phyloP scores from a whole-genome alignment of 35 echinoderm and acorn worm genomes.

The Ophiothrix spiculata region DNA sequence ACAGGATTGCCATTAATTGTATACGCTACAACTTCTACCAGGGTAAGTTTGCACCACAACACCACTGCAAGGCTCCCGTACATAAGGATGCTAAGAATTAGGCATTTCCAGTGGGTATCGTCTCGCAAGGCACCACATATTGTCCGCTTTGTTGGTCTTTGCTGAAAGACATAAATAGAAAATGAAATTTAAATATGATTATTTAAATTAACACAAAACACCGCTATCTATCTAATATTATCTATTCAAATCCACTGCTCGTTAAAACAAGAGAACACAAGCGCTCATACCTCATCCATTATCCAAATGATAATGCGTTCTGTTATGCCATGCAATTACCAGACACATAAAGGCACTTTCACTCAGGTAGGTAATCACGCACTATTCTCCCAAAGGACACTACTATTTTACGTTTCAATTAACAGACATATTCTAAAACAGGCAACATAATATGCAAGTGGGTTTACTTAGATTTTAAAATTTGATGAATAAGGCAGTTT shows the following conservation, averaged over 20 bases:
- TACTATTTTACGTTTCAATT: constrained; percentile 6
- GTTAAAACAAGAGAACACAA: neutral
- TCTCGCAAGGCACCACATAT: constrained; percentile 64
- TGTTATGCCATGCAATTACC: constrained; percentile 1
- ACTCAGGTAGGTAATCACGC: neutral
- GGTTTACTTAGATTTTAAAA: neutral
- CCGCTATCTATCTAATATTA: neutral
- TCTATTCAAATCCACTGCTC: neutral
- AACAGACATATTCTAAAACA: neutral
- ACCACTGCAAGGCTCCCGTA: constrained; percentile 85
- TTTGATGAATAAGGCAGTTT: neutral
- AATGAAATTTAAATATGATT: neutral
- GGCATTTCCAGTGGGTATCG: constrained; percentile 98
- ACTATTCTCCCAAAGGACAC: neutral
- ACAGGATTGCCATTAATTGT: constrained; percentile 37
- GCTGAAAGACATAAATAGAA: constrained; percentile 51
- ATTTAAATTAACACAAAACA: neutral
- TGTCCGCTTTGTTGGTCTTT: constrained; percentile 58
- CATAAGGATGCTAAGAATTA: constrained; percentile 79
- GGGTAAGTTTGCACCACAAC: constrained; percentile 78
- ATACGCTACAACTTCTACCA: constrained; percentile 51
- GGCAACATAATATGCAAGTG: neutral
- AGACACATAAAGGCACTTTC: neutral
- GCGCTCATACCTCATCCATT: neutral
- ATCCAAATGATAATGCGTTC: neutral